phyloP scores from a whole-genome alignment of 2,113 vertebrate species.

The Macaca nemestrina region DNA sequence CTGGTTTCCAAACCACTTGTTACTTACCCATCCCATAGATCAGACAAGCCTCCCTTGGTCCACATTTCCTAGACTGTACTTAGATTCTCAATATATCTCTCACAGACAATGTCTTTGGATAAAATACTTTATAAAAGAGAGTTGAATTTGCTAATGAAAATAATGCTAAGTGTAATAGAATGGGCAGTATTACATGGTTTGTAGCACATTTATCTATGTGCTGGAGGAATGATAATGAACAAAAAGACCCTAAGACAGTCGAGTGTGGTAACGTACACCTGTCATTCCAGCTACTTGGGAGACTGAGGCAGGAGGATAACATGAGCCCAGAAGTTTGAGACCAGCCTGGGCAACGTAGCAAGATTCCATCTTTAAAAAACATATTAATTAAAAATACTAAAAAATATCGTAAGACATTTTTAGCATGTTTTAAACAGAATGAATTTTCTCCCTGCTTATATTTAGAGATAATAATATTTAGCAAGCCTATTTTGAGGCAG shows the following conservation, averaged over 20 bases:
- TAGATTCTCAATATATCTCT: neutral
- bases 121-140: slow-evolving; percentile 46
- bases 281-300: too few relatives aligned
- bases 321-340: too few relatives aligned
- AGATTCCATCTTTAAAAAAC: too few relatives aligned
- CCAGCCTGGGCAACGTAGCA: too few relatives aligned
- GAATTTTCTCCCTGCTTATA: neutral
- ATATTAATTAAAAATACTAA: too few relatives aligned
- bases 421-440: slow-evolving; percentile 25
- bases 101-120: neutral
- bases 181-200: slow-evolving; percentile 38
- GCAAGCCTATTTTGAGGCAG: slow-evolving; percentile 48
- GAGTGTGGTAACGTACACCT: too few relatives aligned
- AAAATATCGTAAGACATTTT: slow-evolving; percentile 52
- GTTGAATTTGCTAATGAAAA: slow-evolving; percentile 65
- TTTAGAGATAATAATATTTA: slow-evolving; percentile 51
- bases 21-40: neutral
- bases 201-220: neutral
- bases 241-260: slow-evolving; percentile 46
- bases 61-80: neutral
- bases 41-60: neutral
- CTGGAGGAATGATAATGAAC: slow-evolving; percentile 39
- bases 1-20: neutral
- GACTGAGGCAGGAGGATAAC: too few relatives aligned
- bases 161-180: slow-evolving; percentile 29